These are phyloP conservation scores for Coleophora flavipennella DNA, from an alignment of 2,888 invertebrate species.

Conservation along the genomic window DNA sequence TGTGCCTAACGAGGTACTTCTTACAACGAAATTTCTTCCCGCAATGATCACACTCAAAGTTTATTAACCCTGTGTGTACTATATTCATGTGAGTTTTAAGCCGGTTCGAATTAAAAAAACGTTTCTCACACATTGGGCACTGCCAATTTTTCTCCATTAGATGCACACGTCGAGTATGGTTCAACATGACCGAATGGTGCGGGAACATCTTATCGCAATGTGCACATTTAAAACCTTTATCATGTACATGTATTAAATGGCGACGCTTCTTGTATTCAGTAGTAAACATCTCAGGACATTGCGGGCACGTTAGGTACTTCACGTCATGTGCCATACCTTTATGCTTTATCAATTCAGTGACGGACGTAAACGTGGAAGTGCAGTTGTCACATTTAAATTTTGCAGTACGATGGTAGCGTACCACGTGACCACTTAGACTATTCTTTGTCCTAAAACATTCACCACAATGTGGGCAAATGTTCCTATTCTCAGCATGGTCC, in stretches of 20 bases:
- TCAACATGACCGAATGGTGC: conserved; percentile 43
- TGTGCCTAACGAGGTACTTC: conserved; percentile 71
- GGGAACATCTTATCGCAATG: conserved; percentile 44
- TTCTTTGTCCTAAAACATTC: conserved; percentile 40
- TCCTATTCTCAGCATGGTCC: conserved; percentile 39
- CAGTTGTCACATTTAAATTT: conserved; percentile 36
- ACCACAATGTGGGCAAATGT: conserved; percentile 46
- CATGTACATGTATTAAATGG: conserved; percentile 39
- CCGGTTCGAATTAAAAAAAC: conserved; percentile 41
- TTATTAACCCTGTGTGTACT: conserved; percentile 60
- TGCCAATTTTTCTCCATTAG: conserved; percentile 50
- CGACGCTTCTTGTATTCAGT: conserved; percentile 39
- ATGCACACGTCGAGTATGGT: conserved; percentile 44
- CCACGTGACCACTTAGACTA: conserved; percentile 41
- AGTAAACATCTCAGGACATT: conserved; percentile 44
- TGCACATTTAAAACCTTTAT: conserved; percentile 40
- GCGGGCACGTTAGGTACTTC: conserved; percentile 34
- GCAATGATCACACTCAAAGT: conserved; percentile 71
- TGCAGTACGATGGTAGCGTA: conserved; percentile 30
- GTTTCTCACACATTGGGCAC: conserved; percentile 41
- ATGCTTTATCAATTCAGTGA: conserved; percentile 32
- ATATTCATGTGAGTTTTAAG: conserved; percentile 58
- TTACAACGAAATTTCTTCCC: conserved; percentile 71
- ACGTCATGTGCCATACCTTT: conserved; percentile 37
- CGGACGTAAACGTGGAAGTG: conserved; percentile 27